Percentiles rank a stretch among this genome's conserved stretches.
Evolutionary conservation across 2,113 vertebrate genomes (phyloP).

Genomic region (Brevimyrus niger): DNA sequence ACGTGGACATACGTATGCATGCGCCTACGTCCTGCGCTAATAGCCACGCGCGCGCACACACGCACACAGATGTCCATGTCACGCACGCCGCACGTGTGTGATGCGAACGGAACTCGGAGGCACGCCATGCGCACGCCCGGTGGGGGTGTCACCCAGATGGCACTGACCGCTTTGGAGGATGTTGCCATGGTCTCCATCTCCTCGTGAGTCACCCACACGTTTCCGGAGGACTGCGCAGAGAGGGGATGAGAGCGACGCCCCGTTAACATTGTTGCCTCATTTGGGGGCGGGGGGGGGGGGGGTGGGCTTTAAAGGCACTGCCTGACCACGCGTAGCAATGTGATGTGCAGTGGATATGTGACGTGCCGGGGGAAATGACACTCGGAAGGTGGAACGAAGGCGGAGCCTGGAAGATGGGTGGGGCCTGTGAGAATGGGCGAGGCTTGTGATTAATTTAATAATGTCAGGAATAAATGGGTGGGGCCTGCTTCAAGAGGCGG

Average conservation of each 20-base stretch:
- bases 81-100: background rate
- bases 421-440: background rate
- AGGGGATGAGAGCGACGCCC: constrained; percentile 30
- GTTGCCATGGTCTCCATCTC: constrained; percentile 96
- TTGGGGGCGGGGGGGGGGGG: too few species aligned
- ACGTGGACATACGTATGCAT: background rate
- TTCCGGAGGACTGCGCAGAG: constrained; percentile 84
- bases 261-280: background rate
- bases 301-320: background rate
- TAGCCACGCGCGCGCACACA: constrained; percentile 13
- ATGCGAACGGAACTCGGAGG: constrained; percentile 27
- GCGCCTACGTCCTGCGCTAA: background rate
- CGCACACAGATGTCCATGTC: constrained; percentile 14
- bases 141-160: constrained; percentile 57
- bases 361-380: background rate
- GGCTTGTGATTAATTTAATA: background rate
- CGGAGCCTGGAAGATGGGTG: background rate
- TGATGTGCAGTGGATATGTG: background rate
- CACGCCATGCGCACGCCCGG: constrained; percentile 37
- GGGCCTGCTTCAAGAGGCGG: background rate
- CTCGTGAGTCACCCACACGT: constrained; percentile 97
- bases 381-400: background rate
- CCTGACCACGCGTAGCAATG: too few species aligned
- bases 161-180: constrained; percentile 88
- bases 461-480: background rate